Base-by-base conservation (phyloP, 1,140 invertebrate species). In the Trachymyrmex septentrionalis region DNA sequence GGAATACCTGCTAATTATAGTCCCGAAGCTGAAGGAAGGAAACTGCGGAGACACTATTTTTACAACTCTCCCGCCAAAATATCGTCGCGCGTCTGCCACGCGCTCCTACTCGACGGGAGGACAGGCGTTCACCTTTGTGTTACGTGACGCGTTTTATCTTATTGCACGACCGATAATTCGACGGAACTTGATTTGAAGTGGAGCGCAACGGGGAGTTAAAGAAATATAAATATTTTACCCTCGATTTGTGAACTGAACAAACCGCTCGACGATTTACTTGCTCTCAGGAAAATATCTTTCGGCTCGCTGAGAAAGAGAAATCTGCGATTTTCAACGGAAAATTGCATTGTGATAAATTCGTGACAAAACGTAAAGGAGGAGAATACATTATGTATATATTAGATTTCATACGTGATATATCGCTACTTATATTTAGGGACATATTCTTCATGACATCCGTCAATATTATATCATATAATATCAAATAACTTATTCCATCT, bases 1-100 rank as follows among this genome's bases (percentile, higher is more conserved):
- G 92, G 55, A 92, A 93, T 92, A 88, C 85, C 88, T 69, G 92
- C 92, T 93, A 93, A 93, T 93, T 93, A 93, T 93, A 93, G 92
- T 93, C 88, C 48, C 88, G 78, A 84, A 92, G 92, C 87, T 90
- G 91, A 93, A 92, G 92, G 92, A 92, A 93, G 92, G 91, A 93
- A 93, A 93, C 87, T 88, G 80, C 87, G 90, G 91, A 90, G 91
- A 86, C 92, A 93, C 92, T 93, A 93, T 93, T 93, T 93, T 93
- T 93, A 92, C 91, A 90, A 90, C 90, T 91, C 92, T 93, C 92
- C 89, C 88, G 90, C 92, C 86, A 91, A 89, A 91, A 91, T 91
- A 91, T 86, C 91, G 92, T 90, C 90, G 92, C 87, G 92, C 91
- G 90, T 93, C 89, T 89, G 86, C 80, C 80, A 84, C 80, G 69